Evolutionary conservation across 2,888 invertebrate species (phyloP).

Genomic region (Axea sp.): DNA sequence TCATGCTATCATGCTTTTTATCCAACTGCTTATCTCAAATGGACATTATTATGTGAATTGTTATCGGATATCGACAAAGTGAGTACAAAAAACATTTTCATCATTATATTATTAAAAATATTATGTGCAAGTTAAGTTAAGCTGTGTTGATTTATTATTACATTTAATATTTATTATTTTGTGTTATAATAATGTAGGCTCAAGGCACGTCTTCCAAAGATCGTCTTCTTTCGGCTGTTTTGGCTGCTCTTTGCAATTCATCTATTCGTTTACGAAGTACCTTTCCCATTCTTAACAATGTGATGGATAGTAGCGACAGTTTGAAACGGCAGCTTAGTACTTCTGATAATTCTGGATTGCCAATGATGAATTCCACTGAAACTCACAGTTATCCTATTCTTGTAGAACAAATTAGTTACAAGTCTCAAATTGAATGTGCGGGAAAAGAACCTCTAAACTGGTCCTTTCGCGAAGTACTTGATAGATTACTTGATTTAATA

Average conservation of each 20-base stretch:
- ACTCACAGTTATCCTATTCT: constrained; percentile 87
- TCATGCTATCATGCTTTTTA: constrained; percentile 97
- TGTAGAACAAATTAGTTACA: constrained; percentile 88
- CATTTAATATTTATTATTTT: too few species aligned
- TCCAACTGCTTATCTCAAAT: constrained; percentile 94
- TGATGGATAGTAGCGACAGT: constrained; percentile 79
- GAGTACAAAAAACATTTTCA: too few species aligned
- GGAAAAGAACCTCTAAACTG: constrained; percentile 80
- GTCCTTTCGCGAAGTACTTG: constrained; percentile 90
- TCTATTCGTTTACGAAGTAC: constrained; percentile 87
- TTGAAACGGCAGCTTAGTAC: constrained; percentile 83
- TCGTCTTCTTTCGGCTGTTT: constrained; percentile 87
- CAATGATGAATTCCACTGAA: constrained; percentile 85
- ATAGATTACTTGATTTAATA: constrained; percentile 89
- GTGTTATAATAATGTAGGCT: constrained; percentile 70
- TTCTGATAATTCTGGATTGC: constrained; percentile 85
- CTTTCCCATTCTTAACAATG: constrained; percentile 84
- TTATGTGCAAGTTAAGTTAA: too few species aligned
- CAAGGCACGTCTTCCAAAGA: constrained; percentile 80
- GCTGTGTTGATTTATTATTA: too few species aligned
- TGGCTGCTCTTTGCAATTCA: constrained; percentile 91
- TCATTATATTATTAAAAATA: too few species aligned
- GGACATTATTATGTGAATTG: constrained; percentile 93
- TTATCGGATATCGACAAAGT: constrained; percentile 87
- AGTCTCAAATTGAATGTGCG: constrained; percentile 81